phyloP scores from a whole-genome alignment of 2,113 vertebrate species.

The Syrmaticus mikado region DNA sequence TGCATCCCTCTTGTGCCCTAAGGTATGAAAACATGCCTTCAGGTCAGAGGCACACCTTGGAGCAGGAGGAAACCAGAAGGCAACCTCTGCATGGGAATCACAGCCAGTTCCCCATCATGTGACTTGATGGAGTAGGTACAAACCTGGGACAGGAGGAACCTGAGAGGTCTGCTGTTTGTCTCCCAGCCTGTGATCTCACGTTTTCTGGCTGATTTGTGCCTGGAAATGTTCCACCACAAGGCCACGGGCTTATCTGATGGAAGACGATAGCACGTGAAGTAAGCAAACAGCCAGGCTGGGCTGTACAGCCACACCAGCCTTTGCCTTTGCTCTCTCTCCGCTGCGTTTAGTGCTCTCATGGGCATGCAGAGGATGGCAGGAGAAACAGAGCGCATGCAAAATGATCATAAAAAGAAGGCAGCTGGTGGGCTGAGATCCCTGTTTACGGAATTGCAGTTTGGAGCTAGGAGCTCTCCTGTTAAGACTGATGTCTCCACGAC shows the following conservation, averaged over 20 bases:
- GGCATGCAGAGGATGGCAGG: background rate
- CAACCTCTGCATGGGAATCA: background rate
- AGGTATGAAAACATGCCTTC: background rate
- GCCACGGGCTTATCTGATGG: slow-evolving; percentile 55
- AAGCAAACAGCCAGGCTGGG: slow-evolving; percentile 29
- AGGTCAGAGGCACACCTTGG: background rate
- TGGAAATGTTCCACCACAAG: slow-evolving; percentile 8
- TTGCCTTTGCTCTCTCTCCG: background rate
- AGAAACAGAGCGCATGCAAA: rapidly evolving
- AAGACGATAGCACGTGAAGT: background rate
- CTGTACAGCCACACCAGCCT: background rate
- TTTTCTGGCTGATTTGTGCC: background rate
- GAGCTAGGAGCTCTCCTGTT: background rate
- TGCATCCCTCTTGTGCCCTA: rapidly evolving
- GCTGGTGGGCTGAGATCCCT: background rate
- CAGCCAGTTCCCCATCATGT: background rate
- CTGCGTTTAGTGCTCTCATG: background rate
- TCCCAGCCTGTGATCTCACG: background rate
- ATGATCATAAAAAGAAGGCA: background rate
- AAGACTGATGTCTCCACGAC: rapidly evolving
- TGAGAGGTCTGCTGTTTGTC: slow-evolving; percentile 22
- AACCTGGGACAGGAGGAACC: slow-evolving; percentile 40
- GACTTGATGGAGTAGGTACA: background rate
- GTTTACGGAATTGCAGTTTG: rapidly evolving
- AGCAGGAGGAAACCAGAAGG: slow-evolving; percentile 31